Base-by-base conservation (phyloP, 2,888 invertebrate genomes). In the Apodemia mormo region DNA sequence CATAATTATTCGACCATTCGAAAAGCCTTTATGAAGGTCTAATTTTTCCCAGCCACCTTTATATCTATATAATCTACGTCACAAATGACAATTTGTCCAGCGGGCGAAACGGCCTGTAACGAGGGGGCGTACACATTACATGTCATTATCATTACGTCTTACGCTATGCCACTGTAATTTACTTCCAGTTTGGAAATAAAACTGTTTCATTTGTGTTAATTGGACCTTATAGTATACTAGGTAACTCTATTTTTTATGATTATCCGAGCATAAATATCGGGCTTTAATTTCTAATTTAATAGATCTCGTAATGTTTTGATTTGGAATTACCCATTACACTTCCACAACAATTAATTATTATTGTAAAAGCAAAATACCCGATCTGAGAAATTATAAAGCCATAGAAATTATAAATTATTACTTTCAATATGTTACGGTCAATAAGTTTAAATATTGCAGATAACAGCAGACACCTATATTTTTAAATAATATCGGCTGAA, bases 81-180 rank as follows among this genome's bases (percentile, higher is more conserved):
- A 58, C 58, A 58, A 58, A 58, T n/a, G 58, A 58, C 58, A 30
- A 22, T 58, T 30, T 58, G 29, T 29, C 33, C 58, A 61, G 58
- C 58, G 22, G 33, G 58, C 58, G 58, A 61, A 61, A 61, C 58
- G 58, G 22, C 0, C 30, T 10, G 30, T 30, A 58, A 58, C 33
- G 33, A 61, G 58, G 58, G 33, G 58, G 58, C 58, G 58, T n/a
- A 12, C 10, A 61, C 33, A 61, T 33, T 61, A 61, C 61, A 61
- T 30, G 33, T 33, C 30, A 61, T 61, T 58, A 58, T 33, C 30
- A 61, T 61, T 58, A 58, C 10, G 30, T 58, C 22, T 58, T 30
- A 58, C 30, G 8, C 22, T 7, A 12, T 3, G 30, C 22, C 58
- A 58, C 30, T 12, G 58, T 30, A 58, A 58, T 58, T 58, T 58